Base-by-base conservation (phyloP, 1,140 invertebrate genomes). In the Chelonus insularis region DNA sequence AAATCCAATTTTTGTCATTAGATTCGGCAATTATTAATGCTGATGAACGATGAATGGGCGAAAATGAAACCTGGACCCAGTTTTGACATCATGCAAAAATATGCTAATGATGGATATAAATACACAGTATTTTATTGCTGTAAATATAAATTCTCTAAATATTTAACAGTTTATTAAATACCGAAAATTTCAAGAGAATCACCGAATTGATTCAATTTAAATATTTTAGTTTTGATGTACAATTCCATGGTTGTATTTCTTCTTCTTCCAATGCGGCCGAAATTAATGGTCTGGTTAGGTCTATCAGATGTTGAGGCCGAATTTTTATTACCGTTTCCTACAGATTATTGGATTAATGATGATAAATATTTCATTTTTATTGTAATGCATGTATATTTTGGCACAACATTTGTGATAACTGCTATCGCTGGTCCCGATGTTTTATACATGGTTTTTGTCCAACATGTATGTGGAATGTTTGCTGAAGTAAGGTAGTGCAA, bases 401-500 rank as follows among this genome's bases (percentile, higher is more conserved):
- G 55, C 2, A 6, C 32, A 6, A 7, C 25, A 7, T 4, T 62
- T 5, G 48, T 57, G 21, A 4, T 57, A 12, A 18, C 39, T 0
- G 60, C 57, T 8, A 4, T 64, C 4, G 16, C 62, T 34, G 25
- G 37, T 14, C 43, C 45, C 1, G 66, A 68, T 18, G 43, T 45
- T 11, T 54, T 64, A 11, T 59, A 39, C 12, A 47, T 68, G 1
- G 34, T 58, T 0, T 36, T 64, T n/a, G 14, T 64, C 9, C 60
- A 50, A 34, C 66, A 69, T 16, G 54, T 57, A 20, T 66, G 63
- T 12, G 58, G 60, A 11, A 62, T 68, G 50, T 69, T 68, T 47
- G 39, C 39, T 16, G 16, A 14, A 8, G 14, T 16, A 14, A 1
- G 39, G 39, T 43, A 3, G n/a, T 7, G 4, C 20, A 25, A 12